These are phyloP conservation scores for Autographa pulchrina DNA, from an alignment of 2,888 invertebrate genomes.

Conservation along the genomic window DNA sequence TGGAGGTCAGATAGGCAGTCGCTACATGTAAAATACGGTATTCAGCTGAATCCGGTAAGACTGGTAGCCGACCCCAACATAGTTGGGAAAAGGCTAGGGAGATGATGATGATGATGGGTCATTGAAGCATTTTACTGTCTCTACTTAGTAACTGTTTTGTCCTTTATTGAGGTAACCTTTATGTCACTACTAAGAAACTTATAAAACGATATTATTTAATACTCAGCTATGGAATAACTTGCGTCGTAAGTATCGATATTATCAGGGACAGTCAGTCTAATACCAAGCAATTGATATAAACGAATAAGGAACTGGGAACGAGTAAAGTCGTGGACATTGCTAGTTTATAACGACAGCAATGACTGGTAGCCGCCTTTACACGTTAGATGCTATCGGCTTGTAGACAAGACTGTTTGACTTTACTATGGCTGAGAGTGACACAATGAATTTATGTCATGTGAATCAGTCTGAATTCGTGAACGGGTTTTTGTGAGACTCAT, in stretches of 20 bases:
- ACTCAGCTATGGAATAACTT: neutral
- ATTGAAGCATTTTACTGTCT: no score
- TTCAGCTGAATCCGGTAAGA: no score
- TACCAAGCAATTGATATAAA: conserved; percentile 44
- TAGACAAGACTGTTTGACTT: conserved; percentile 51
- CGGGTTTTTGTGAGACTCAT: neutral
- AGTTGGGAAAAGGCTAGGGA: no score
- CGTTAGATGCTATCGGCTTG: conserved; percentile 52
- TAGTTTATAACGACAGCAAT: conserved; percentile 38
- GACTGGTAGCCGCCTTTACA: conserved; percentile 44
- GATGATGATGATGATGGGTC: no score
- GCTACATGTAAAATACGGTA: no score
- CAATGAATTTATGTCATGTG: conserved; percentile 16
- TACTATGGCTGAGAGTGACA: conserved; percentile 27
- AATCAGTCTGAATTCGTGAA: conserved; percentile 17
- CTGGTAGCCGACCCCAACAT: no score
- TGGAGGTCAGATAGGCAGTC: no score
- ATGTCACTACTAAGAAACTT: neutral
- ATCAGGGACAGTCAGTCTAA: conserved; percentile 28
- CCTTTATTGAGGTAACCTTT: neutral
- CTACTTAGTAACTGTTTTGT: no score
- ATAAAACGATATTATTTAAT: neutral
- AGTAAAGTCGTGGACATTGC: conserved; percentile 46
- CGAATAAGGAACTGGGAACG: conserved; percentile 35
- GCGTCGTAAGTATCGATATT: conserved; percentile 20